Evolutionary conservation across 2,888 invertebrate species (phyloP).

Genomic region (Amaurobius ferox): DNA sequence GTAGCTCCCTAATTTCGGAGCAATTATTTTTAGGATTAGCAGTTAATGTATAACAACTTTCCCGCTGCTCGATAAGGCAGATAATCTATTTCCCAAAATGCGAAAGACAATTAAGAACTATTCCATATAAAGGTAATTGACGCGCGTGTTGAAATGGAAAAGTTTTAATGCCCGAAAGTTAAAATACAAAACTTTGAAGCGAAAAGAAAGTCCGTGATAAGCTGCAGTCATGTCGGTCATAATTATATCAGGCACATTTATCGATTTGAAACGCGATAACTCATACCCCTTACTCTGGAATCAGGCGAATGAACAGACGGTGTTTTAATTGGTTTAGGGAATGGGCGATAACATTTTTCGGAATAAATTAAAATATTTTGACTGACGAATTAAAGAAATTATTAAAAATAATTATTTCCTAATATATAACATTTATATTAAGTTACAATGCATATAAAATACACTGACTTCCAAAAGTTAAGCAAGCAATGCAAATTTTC

Average conservation of each 20-base stretch:
- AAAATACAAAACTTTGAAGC: not conserved
- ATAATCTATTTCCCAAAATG: slow-evolving; percentile 9
- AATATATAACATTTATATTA: no score
- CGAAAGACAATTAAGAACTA: slow-evolving; percentile 5
- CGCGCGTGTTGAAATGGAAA: not conserved
- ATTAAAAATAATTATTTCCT: no score
- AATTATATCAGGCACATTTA: not conserved
- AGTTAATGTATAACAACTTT: slow-evolving; percentile 12
- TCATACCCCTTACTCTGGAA: no score
- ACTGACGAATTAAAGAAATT: no score
- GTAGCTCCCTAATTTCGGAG: not conserved
- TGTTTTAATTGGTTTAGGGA: no score
- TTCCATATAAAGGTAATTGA: slow-evolving; percentile 13
- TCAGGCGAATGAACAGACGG: no score
- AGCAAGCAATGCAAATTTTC: no score
- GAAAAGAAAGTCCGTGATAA: not conserved
- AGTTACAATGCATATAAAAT: no score
- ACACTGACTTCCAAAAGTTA: no score
- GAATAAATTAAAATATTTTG: no score
- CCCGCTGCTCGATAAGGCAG: slow-evolving; percentile 1
- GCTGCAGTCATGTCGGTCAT: not conserved
- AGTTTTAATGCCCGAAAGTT: not conserved
- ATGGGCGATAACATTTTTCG: no score
- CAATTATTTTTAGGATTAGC: slow-evolving; percentile 16
- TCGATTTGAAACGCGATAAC: no score